Evolutionary conservation across 2,113 vertebrate species (phyloP), one percentile per base, ranked within the genome.

Genomic region (Eurypyga helias): DNA sequence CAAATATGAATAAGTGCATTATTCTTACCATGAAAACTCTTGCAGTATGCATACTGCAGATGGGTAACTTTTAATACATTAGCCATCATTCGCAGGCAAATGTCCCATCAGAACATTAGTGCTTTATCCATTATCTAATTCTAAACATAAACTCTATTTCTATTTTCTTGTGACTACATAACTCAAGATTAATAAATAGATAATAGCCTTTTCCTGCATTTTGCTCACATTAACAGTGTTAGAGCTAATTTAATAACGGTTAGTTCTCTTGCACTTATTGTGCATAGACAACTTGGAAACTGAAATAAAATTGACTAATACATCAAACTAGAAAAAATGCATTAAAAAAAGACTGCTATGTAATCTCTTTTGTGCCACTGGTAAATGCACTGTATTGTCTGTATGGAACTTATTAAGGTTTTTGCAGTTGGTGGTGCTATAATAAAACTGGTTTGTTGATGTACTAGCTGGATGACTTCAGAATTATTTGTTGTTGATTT

Each of bases 401-500:
- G 67, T 72, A 73, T 46, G 85, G 79, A 97, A 94, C 23, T 96
- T 97, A 62, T 55, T 93, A 94, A 84, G 92, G 31, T 43, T 69
- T 95, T 92, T 91, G 65, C 86, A 92, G 81, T 82, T 96, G 69
- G 58, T 97, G 49, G 61, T 97, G 92, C 69, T 93, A 57, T 77
- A 73, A 89, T 78, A 81, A 96, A 97, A 97, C 28, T 95, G 73
- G 54, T 97, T 96, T 95, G 76, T 92, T 1, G 57, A 80, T 88
- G 66, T 93, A 49, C 67, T 90, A 79, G 70, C 92, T 95, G 91
- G 34, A 89, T 70, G 62, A 78, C 60, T 77, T 29, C 25, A 94
- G 89, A 92, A 91, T 96, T 92, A 90, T 80, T 80, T 92, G 62
- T 78, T 96, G 87, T 96, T 95, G 77, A 94, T 96, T 94, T 95